Percentiles rank a stretch among this genome's conserved stretches.
Evolutionary conservation across 1,140 invertebrate genomes (phyloP).

Genomic region (Acromyrmex heyeri): DNA sequence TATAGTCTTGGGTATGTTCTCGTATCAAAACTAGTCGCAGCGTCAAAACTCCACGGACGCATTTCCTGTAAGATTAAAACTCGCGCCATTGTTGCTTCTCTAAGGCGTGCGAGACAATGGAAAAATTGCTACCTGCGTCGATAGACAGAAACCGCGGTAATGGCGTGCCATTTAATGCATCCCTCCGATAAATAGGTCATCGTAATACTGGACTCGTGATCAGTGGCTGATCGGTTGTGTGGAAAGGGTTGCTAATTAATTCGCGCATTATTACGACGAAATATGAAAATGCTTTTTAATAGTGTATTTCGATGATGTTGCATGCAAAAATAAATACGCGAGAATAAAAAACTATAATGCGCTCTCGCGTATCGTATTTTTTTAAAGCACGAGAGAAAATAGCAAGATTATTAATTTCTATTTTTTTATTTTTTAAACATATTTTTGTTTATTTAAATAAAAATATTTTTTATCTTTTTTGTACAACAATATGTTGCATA

Average conservation of each 20-base stretch:
- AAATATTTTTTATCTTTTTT: conserved; percentile 7
- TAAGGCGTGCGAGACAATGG: conserved; percentile 28
- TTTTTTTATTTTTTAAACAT: neutral
- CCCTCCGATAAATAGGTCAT: conserved; percentile 61
- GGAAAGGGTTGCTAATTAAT: conserved; percentile 49
- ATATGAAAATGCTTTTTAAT: neutral
- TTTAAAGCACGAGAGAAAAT: neutral
- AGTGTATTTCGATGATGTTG: neutral
- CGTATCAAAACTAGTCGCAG: conserved; percentile 37
- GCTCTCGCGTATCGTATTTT: conserved; percentile 14
- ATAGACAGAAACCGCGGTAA: conserved; percentile 47
- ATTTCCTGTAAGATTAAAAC: conserved; percentile 43
- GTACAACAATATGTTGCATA: neutral
- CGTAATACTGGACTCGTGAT: conserved; percentile 50
- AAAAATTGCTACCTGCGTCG: conserved; percentile 61
- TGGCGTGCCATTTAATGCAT: conserved; percentile 60
- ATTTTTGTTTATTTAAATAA: neutral
- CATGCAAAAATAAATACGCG: conserved; percentile 10
- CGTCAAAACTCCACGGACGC: conserved; percentile 19
- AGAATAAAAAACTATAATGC: conserved; percentile 2
- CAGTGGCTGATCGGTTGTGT: conserved; percentile 40
- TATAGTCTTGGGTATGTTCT: conserved; percentile 50
- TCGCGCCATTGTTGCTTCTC: conserved; percentile 46
- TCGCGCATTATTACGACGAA: conserved; percentile 13
- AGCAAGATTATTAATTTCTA: conserved; percentile 14